Conservation (phyloP, 1,140 invertebrate species). For the Drosophila neocordata region DNA sequence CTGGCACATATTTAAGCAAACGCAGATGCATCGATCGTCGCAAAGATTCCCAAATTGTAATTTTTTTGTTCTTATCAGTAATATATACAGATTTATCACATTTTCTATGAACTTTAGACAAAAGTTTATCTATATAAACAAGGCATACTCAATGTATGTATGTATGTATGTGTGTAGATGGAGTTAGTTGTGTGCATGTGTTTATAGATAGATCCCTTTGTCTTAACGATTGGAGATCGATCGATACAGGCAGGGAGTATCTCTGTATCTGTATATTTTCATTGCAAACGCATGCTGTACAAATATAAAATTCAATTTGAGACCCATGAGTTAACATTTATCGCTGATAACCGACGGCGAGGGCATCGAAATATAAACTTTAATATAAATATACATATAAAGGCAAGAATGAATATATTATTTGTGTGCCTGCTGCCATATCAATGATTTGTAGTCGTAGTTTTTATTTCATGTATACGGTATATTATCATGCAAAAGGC, state of each 20-base stretch:
- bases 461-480: conserved; percentile 22
- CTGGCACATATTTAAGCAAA: conserved; percentile 42
- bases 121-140: conserved; percentile 78
- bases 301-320: conserved; percentile 20
- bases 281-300: conserved; percentile 2
- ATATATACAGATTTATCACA: conserved; percentile 74
- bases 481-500: conserved; percentile 26
- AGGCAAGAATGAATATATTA: not conserved
- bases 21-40: conserved; percentile 23
- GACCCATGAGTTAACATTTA: conserved; percentile 38
- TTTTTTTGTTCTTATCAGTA: conserved; percentile 58
- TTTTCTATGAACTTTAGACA: conserved; percentile 82
- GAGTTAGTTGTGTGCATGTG: conserved; percentile 21
- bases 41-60: conserved; percentile 39
- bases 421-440: conserved; percentile 1
- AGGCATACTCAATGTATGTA: conserved; percentile 9
- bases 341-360: conserved; percentile 33
- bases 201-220: conserved; percentile 64
- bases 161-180: conserved; percentile 35
- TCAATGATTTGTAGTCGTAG: conserved; percentile 13
- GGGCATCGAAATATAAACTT: conserved; percentile 30
- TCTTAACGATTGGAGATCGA: conserved; percentile 27
- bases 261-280: conserved; percentile 19
- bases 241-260: not conserved
- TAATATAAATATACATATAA: conserved; percentile 8